Base-by-base conservation (phyloP, 2,888 invertebrate genomes). In the Coenonympha arcania region DNA sequence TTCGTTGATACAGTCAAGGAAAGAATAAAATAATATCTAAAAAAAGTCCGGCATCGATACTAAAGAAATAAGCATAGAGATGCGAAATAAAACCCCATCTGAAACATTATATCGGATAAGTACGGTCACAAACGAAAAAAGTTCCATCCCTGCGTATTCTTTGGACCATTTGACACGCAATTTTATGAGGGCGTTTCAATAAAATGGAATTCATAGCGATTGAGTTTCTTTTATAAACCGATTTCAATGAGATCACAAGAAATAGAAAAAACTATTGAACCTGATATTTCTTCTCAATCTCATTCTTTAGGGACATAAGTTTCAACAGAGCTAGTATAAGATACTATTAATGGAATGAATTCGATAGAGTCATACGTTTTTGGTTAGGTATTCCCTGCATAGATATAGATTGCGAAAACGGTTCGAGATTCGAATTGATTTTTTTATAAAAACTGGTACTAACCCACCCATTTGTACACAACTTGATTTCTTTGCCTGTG, bases 151-250 rank as follows among this genome's bases (percentile, higher is more conserved):
- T 61, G 59, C 58, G 66, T 64, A 69, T 73, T 68, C 66, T 55
- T 61, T 61, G 62, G 64, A 60, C 64, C 71, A 72, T 76, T 76
- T 73, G 67, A 73, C 70, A 69, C 70, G 64, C 69, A 62, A 66
- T 74, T 79, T 78, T 76, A 79, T 71, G 73, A 68, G 65, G 59
- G 64, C 61, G 66, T 69, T 76, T 73, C 76, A 71, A 79, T 53
- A 53, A 47, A 77, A 69, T 58, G 54, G 68, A 67, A 75, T 71
- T 73, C 70, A 68, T 68, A 66, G 63, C 59, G 58, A 62, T 59
- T 62, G 65, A 43, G 46, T 46, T 46, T 40, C 28, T 39, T 48
- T 43, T 43, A 44, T 37, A 49, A 49, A 53, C 42, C 46, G 28
- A 43, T 50, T 53, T 43, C 49, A 50, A 30, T 47, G 53, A 16